Conservation (phyloP, 2,888 invertebrate species). For the Sinodicranocentrus sp. region DNA sequence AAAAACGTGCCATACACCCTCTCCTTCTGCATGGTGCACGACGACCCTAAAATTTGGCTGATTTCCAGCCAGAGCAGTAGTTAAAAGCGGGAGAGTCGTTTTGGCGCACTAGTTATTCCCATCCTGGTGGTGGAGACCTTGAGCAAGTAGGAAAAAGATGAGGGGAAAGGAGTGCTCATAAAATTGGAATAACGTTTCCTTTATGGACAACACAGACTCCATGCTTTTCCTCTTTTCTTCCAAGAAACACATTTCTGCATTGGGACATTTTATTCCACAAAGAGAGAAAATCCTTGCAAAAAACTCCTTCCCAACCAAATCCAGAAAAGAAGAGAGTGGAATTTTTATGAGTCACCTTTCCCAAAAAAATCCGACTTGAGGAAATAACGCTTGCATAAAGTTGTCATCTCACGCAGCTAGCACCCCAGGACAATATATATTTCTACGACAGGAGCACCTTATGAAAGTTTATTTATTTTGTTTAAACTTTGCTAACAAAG, state of each 20-base stretch:
- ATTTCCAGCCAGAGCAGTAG: constrained; percentile 16
- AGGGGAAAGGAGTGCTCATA: constrained; percentile 40
- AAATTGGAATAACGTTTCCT: constrained; percentile 44
- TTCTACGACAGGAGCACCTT: constrained; percentile 5
- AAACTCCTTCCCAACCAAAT: no score
- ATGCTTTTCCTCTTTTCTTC: no score
- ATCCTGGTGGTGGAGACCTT: constrained; percentile 27
- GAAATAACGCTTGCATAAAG: constrained; percentile 9
- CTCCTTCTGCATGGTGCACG: not conserved
- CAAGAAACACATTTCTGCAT: constrained; percentile 5
- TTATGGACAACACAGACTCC: no score
- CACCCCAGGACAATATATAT: not conserved
- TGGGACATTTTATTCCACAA: not conserved
- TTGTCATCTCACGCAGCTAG: constrained; percentile 1
- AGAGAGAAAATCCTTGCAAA: not conserved
- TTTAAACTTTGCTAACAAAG: no score
- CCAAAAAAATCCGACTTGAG: not conserved
- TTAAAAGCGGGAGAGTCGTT: not conserved
- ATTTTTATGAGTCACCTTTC: constrained; percentile 12
- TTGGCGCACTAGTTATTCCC: no score
- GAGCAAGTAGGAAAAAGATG: constrained; percentile 43
- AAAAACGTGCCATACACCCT: no score
- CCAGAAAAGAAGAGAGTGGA: no score
- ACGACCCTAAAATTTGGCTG: constrained; percentile 1
- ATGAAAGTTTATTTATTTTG: no score